These are phyloP conservation scores for Dasypogon diadema DNA, from an alignment of 2,888 invertebrate genomes.

Conservation along the genomic window DNA sequence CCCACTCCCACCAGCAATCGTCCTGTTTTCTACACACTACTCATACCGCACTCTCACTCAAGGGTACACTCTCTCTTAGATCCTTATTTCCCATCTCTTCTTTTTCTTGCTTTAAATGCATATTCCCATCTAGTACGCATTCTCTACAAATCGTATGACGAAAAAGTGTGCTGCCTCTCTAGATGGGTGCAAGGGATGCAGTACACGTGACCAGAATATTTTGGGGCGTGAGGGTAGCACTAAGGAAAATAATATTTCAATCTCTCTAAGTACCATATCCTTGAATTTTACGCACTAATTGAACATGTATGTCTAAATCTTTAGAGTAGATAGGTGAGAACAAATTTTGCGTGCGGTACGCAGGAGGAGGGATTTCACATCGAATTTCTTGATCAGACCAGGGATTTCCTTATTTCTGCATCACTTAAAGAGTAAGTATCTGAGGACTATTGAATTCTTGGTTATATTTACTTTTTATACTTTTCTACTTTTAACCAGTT, in stretches of 20 bases:
- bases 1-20: not conserved
- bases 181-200: too few species aligned
- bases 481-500: too few species aligned
- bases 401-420: too few species aligned
- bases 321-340: not conserved
- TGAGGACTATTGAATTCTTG: too few species aligned
- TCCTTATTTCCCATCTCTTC: slow-evolving; percentile 7
- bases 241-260: not conserved
- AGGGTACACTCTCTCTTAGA: too few species aligned
- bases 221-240: not conserved
- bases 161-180: too few species aligned
- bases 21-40: slow-evolving; percentile 23
- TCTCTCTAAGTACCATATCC: not conserved
- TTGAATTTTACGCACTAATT: slow-evolving; percentile 1
- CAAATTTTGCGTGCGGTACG: not conserved
- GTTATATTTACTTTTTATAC: too few species aligned
- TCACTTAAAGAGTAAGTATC: too few species aligned
- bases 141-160: not conserved
- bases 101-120: slow-evolving; percentile 13
- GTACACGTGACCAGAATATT: too few species aligned
- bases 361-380: not conserved
- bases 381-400: too few species aligned
- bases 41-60: slow-evolving; percentile 21
- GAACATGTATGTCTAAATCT: not conserved
- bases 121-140: slow-evolving; percentile 35